Evolutionary conservation across 2,888 invertebrate genomes (phyloP), one percentile per base, ranked within the genome.

Genomic region (Leptopterna dolabrata): DNA sequence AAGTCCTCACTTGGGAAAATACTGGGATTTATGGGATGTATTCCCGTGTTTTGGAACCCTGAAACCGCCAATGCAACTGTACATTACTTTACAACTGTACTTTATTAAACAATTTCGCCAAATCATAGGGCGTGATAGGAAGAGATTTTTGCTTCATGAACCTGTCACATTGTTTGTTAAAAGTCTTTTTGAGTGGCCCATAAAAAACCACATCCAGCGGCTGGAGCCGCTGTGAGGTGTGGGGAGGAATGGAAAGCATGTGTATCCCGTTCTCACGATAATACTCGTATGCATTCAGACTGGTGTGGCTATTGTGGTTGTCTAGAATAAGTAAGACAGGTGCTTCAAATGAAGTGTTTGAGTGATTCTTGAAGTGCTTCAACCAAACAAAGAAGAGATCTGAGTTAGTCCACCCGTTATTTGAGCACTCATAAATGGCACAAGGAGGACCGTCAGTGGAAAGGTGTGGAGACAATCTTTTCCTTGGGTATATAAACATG

Each of bases 401-500:
- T 19, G 30, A 36, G 19, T 78, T 78, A 16, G 78, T 43, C 78
- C 78, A 92, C 90, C 88, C 88, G 70, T 90, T 91, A 81, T 91
- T 89, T n/a, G 91, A 91, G 51, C 89, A 90, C 30, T 73, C 29
- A 51, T 89, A 89, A 11, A 90, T 87, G 51, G 90, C 73, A 45
- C 89, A 89, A 73, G 89, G 81, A 47, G 90, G 90, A 45, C 90
- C 89, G 84, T 89, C 89, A 83, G 85, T 88, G 87, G 90, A 80
- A 19, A 90, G 88, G 0, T 89, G 88, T 13, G 91, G 91, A 76
- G 91, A 91, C 91, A 92, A 90, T 87, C 91, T 91, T 89, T 92
- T 91, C 30, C 92, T 86, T 0, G 92, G 92, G 87, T 91, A 93
- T 78, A 93, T 92, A 89, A 92, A 92, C 92, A 93, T 92, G 92